Conservation (phyloP, 1,140 invertebrate species). For the Ceratina calcarata region DNA sequence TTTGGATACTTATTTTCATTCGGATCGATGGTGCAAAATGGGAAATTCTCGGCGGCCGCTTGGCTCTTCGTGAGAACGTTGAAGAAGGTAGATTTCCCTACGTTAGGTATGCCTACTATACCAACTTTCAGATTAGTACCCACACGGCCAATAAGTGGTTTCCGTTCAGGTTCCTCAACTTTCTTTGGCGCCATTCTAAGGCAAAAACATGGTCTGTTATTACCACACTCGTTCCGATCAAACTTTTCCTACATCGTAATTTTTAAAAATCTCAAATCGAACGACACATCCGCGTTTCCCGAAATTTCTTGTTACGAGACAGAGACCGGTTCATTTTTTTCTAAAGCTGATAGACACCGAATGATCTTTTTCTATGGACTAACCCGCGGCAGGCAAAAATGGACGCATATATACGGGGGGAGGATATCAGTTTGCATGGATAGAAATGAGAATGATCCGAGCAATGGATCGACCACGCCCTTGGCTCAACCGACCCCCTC, state of each 20-base stretch:
- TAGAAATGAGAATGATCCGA: constrained; percentile 71
- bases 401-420: not conserved
- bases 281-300: not conserved
- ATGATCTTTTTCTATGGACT: not conserved
- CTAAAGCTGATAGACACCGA: not conserved
- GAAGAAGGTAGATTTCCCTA: constrained; percentile 99
- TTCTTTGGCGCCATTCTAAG: constrained; percentile 96
- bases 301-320: too few relatives aligned
- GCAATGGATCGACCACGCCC: constrained; percentile 40
- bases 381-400: constrained; percentile 8
- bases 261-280: not conserved
- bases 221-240: not conserved
- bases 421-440: constrained; percentile 50
- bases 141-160: constrained; percentile 96
- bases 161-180: constrained; percentile 91
- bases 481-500: constrained; percentile 21
- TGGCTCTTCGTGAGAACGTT: constrained; percentile 98
- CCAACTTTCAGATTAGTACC: constrained; percentile 98
- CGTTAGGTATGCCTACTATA: constrained; percentile 97
- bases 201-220: constrained; percentile 1
- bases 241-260: not conserved
- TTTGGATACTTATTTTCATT: constrained; percentile 99
- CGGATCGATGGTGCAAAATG: constrained; percentile 99
- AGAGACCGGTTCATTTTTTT: not conserved
- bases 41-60: constrained; percentile 98